Evolutionary conservation across 2,113 vertebrate genomes (phyloP).

Genomic region (Nycticebus coucang): DNA sequence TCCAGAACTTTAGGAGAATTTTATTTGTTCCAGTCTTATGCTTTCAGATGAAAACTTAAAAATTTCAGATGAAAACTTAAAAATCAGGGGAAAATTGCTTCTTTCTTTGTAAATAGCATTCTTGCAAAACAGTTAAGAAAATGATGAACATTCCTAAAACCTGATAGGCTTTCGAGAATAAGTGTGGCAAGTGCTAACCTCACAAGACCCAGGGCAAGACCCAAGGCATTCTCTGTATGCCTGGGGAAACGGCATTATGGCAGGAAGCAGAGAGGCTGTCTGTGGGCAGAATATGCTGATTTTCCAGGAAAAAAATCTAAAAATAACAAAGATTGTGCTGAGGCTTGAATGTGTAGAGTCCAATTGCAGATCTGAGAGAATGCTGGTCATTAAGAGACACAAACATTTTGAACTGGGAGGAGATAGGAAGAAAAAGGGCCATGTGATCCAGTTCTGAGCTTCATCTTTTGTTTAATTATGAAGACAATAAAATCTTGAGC

Average conservation of each 20-base stretch:
- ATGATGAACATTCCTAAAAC: conserved; percentile 93
- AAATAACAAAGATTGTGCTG: conserved; percentile 94
- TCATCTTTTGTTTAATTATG: conserved; percentile 12
- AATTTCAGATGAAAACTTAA: conserved; percentile 30
- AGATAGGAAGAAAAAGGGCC: conserved; percentile 96
- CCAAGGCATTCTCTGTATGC: conserved; percentile 91
- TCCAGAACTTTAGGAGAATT: background rate
- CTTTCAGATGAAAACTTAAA: conserved; percentile 31
- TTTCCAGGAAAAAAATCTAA: conserved; percentile 94
- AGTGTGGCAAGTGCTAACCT: conserved; percentile 93
- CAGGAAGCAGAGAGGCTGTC: conserved; percentile 92
- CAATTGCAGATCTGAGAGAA: conserved; percentile 93
- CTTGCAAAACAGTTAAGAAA: background rate
- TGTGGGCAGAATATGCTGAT: conserved; percentile 93
- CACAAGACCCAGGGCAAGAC: conserved; percentile 95
- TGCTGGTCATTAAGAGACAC: conserved; percentile 93
- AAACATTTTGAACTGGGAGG: conserved; percentile 95
- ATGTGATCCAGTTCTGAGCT: background rate
- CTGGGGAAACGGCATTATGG: conserved; percentile 91
- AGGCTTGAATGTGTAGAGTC: conserved; percentile 93
- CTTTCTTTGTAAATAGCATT: background rate
- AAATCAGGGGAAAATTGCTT: background rate
- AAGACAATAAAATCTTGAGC: conserved; percentile 15
- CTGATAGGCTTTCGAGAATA: conserved; percentile 92
- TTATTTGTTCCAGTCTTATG: conserved; percentile 1